Conservation (phyloP, 2,113 vertebrate species). For the Potamarius usumacintae region DNA sequence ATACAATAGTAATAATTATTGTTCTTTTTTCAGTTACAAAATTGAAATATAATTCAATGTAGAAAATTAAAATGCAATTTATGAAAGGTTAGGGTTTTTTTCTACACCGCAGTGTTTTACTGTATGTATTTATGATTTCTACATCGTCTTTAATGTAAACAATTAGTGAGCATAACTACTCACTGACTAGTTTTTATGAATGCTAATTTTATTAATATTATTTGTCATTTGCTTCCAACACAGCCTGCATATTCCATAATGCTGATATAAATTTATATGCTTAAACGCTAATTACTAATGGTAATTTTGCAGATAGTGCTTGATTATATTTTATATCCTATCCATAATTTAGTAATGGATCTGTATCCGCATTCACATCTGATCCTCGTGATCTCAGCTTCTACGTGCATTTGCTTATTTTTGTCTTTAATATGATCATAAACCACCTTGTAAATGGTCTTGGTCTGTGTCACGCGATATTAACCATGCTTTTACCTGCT, state of each 20-base stretch:
- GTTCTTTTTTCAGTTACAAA: background rate
- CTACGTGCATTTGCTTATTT: background rate
- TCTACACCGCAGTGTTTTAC: background rate
- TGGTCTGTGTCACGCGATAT: background rate
- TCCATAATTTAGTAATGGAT: background rate
- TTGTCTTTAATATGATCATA: background rate
- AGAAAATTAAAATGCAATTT: background rate
- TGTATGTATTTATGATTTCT: background rate
- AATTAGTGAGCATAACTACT: background rate
- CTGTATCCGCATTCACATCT: too few species aligned
- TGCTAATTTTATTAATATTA: background rate
- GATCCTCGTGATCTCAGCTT: background rate
- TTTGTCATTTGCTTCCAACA: background rate
- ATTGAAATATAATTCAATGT: background rate
- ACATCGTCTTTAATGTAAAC: background rate
- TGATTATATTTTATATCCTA: background rate
- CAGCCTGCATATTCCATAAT: background rate
- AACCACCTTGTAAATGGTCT: background rate
- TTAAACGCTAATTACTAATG: background rate
- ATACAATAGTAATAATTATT: too few species aligned
- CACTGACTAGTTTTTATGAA: background rate
- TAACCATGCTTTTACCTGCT: background rate
- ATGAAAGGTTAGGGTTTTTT: background rate
- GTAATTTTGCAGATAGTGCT: background rate
- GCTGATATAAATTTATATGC: background rate